phyloP scores from a whole-genome alignment of 2,113 vertebrate species.

The Microcebus murinus region DNA sequence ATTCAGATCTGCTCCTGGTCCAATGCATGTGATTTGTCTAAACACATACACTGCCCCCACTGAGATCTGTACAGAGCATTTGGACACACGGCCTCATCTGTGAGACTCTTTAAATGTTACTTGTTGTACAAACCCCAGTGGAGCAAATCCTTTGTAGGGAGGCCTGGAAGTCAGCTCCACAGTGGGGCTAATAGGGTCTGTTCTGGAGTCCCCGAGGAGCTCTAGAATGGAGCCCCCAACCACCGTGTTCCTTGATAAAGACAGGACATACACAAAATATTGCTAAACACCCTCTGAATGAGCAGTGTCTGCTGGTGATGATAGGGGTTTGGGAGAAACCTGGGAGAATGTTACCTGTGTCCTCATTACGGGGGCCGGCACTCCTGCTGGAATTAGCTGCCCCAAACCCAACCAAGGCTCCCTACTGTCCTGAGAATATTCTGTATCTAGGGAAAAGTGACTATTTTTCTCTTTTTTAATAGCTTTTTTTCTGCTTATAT shows the following conservation, averaged over 20 bases:
- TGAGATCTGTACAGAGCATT: neutral
- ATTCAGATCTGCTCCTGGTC: neutral
- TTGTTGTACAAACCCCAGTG: neutral
- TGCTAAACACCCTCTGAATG: neutral
- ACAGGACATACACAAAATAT: neutral
- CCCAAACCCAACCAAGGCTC: neutral
- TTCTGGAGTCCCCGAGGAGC: neutral
- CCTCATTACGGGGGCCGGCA: rapidly evolving
- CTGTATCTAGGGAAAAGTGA: neutral
- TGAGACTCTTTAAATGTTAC: neutral
- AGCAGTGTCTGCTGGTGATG: neutral
- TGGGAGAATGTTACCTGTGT: too few relatives aligned
- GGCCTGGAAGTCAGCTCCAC: neutral
- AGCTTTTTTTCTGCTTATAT: neutral
- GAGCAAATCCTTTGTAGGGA: neutral
- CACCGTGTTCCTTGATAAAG: neutral
- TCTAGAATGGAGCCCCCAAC: neutral
- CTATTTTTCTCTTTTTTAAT: neutral
- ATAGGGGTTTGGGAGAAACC: neutral
- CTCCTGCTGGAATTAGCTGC: neutral
- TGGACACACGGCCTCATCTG: slow-evolving; percentile 9
- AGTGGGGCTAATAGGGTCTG: neutral
- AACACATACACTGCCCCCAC: neutral
- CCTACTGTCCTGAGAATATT: neutral
- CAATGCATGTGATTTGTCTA: neutral